Conservation (phyloP, 2,797 vertebrate species). For the Toxotes lorentzi region DNA sequence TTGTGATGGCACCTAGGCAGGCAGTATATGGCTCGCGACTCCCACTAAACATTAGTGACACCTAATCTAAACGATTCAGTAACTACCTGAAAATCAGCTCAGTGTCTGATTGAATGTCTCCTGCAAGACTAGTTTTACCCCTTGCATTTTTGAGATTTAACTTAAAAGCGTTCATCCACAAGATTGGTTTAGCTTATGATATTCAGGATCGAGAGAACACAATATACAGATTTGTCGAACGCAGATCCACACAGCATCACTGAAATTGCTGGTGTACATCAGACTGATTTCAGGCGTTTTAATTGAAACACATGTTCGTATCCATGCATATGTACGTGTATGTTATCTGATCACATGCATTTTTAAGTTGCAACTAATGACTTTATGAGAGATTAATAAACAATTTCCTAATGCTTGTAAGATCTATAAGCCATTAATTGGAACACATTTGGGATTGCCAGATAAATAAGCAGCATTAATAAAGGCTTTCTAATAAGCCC, state of each 20-base stretch:
- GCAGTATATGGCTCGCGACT: conserved; percentile 67
- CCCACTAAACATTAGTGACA: conserved; percentile 84
- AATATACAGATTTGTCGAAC: conserved; percentile 64
- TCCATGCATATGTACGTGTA: conserved; percentile 10
- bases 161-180: conserved; percentile 82
- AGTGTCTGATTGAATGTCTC: conserved; percentile 82
- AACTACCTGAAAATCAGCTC: conserved; percentile 83
- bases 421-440: no score
- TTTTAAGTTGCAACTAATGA: not conserved
- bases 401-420: no score
- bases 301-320: conserved; percentile 46
- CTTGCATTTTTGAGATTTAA: conserved; percentile 79
- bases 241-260: conserved; percentile 24
- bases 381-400: not conserved
- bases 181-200: conserved; percentile 81
- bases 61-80: conserved; percentile 87
- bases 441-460: no score
- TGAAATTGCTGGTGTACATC: conserved; percentile 51
- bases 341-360: conserved; percentile 20
- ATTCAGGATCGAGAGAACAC: conserved; percentile 62
- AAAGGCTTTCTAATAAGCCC: not conserved
- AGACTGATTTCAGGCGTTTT: conserved; percentile 58
- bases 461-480: not conserved
- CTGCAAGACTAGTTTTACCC: conserved; percentile 81
- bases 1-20: conserved; percentile 75